A percentile compares a stretch with the other conserved stretches of the same genome.
These are phyloP conservation scores for Scyliorhinus canicula DNA, from an alignment of 2,797 vertebrate species.

Conservation along the genomic window DNA sequence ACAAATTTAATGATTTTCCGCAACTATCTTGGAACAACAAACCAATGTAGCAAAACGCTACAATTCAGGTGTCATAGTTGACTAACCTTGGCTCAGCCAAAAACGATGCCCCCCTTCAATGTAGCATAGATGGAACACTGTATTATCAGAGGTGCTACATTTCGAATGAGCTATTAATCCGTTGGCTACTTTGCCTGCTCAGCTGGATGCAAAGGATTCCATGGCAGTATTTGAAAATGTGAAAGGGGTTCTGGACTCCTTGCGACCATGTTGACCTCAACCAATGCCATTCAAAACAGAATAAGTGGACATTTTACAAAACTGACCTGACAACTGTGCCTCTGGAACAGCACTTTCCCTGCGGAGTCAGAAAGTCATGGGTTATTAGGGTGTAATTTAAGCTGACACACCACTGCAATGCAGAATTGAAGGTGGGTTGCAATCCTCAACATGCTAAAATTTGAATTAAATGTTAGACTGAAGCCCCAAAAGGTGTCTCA, in stretches of 20 bases:
- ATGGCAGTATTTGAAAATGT: neutral
- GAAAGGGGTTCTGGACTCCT: neutral
- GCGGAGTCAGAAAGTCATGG: neutral
- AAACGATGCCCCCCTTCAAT: neutral
- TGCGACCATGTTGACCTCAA: neutral
- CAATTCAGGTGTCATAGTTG: neutral
- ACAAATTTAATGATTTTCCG: neutral
- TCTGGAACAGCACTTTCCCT: neutral
- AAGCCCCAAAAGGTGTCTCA: neutral
- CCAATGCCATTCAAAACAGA: neutral
- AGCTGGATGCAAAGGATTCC: neutral
- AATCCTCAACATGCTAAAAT: neutral
- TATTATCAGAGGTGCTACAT: neutral
- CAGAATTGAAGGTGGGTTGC: neutral
- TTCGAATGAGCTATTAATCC: neutral
- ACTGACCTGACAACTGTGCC: neutral
- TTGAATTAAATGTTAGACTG: neutral
- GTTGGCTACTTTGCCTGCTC: neutral
- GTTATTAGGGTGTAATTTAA: neutral
- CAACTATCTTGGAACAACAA: neutral
- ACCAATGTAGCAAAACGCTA: neutral
- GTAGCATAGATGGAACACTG: neutral
- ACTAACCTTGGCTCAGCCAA: neutral
- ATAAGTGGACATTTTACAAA: neutral
- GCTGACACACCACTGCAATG: neutral